Percentiles rank a stretch among this genome's conserved stretches.
phyloP scores from a whole-genome alignment of 1,140 invertebrate species.

The Phenacoccus solenopsis region DNA sequence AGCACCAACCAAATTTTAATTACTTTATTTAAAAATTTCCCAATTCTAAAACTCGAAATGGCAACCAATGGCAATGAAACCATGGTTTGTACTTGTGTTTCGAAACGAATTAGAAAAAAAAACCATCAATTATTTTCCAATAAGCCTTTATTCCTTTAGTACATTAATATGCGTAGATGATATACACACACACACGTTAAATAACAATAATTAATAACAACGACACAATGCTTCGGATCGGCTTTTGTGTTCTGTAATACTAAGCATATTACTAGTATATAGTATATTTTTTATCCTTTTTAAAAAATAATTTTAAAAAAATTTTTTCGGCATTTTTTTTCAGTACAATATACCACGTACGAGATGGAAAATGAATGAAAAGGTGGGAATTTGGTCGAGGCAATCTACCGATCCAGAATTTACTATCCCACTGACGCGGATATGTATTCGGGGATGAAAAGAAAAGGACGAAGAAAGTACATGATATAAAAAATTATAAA shows the following conservation, averaged over 20 bases:
- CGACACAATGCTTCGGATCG: constrained; percentile 8
- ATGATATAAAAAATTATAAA: background rate
- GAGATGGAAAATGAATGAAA: no score
- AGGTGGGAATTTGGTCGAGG: background rate
- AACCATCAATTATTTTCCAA: background rate
- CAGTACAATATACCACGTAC: no score
- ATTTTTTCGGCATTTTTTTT: background rate
- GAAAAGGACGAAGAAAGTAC: background rate
- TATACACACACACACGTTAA: constrained; percentile 10
- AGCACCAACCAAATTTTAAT: no score
- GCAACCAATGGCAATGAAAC: constrained; percentile 25
- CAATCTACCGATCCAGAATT: background rate
- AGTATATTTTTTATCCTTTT: no score
- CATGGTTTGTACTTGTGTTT: constrained; percentile 26
- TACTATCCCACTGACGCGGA: background rate
- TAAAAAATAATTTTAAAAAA: background rate
- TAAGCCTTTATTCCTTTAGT: constrained; percentile 13
- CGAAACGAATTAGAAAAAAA: constrained; percentile 15
- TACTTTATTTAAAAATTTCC: no score
- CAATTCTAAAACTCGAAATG: background rate
- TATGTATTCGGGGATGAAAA: background rate
- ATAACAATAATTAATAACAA: constrained; percentile 12
- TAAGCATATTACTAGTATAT: no score
- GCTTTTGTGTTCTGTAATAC: constrained; percentile 17
- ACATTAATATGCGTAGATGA: constrained; percentile 13